Evolutionary conservation across 2,888 invertebrate genomes (phyloP).

Genomic region (Linnaemya vulpina): DNA sequence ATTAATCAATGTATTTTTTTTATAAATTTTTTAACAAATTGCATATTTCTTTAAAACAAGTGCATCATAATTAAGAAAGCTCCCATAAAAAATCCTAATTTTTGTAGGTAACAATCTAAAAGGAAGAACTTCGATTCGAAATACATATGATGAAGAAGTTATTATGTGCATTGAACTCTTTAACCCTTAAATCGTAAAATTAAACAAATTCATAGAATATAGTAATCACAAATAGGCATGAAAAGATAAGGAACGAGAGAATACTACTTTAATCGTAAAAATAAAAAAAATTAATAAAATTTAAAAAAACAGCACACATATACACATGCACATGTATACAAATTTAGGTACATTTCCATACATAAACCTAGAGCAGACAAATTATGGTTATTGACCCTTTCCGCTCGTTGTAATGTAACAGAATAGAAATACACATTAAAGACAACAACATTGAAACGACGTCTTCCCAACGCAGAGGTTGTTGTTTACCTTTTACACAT

Average conservation of each 20-base stretch:
- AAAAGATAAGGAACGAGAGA: conserved; percentile 8
- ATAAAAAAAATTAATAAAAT: neutral
- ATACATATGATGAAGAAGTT: conserved; percentile 24
- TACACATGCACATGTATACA: no score
- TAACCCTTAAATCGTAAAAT: conserved; percentile 21
- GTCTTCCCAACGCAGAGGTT: neutral
- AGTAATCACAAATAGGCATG: neutral
- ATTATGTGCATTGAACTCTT: conserved; percentile 4
- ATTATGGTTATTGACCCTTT: conserved; percentile 47
- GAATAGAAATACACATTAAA: conserved; percentile 9
- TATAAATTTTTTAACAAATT: no score
- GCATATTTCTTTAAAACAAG: no score
- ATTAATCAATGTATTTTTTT: no score
- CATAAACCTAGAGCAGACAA: conserved; percentile 18
- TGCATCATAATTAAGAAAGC: no score
- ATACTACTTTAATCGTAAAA: conserved; percentile 37
- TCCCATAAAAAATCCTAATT: no score
- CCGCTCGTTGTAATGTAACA: conserved; percentile 24
- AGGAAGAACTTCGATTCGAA: neutral
- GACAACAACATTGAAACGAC: conserved; percentile 15
- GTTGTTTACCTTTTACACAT: conserved; percentile 26
- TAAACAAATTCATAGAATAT: neutral
- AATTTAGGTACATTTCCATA: neutral
- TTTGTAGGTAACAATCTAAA: neutral
- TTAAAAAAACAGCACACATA: neutral